Evolutionary conservation across 2,888 invertebrate species (phyloP).

Genomic region (Magallana nippona): DNA sequence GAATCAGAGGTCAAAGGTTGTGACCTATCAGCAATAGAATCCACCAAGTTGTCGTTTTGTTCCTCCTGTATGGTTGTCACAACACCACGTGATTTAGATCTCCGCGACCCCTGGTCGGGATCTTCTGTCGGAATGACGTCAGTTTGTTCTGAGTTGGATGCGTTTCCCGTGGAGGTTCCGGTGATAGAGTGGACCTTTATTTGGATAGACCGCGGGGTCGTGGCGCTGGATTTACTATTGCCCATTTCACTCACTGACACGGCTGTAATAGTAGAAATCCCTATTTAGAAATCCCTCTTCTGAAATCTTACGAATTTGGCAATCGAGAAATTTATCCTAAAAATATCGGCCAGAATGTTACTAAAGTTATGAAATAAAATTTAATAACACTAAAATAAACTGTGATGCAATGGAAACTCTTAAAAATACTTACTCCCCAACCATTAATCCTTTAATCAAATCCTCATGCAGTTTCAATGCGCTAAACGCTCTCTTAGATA

Average conservation of each 20-base stretch:
- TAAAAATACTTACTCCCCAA: too few species aligned
- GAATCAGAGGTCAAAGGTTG: background rate
- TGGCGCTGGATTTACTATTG: background rate
- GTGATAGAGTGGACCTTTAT: slow-evolving; percentile 1
- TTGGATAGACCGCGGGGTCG: slow-evolving; percentile 22
- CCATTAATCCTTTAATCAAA: too few species aligned
- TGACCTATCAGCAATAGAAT: background rate
- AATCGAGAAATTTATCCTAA: too few species aligned
- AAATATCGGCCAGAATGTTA: too few species aligned
- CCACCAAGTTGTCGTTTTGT: background rate
- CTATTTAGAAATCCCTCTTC: too few species aligned
- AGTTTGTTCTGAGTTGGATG: background rate
- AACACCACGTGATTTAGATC: slow-evolving; percentile 10
- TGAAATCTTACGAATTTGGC: too few species aligned
- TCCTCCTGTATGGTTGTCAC: background rate
- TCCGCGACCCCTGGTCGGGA: background rate
- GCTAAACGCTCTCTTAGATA: too few species aligned
- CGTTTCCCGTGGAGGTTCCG: background rate
- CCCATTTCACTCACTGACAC: slow-evolving; percentile 9
- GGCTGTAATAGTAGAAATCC: too few species aligned
- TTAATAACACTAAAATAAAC: too few species aligned
- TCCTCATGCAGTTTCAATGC: too few species aligned
- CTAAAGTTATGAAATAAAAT: too few species aligned
- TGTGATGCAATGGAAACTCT: too few species aligned
- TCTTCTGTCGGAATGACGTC: background rate